Percentiles rank a stretch among this genome's conserved stretches.
Evolutionary conservation across 2,797 vertebrate species (phyloP).

Genomic region (Picus viridis): DNA sequence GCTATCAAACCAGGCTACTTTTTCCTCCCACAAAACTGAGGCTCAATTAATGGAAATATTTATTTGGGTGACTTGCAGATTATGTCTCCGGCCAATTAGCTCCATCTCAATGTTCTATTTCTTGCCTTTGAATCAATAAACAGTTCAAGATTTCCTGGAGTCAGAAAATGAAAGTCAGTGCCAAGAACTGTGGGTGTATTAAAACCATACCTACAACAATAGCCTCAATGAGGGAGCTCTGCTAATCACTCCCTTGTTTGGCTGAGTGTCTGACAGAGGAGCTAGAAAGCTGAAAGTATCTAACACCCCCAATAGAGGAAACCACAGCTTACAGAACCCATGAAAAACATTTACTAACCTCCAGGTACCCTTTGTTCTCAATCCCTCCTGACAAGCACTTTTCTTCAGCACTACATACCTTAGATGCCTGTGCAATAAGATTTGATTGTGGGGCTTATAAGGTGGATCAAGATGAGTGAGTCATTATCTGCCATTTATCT

Average conservation of each 20-base stretch:
- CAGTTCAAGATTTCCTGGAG: slow-evolving; percentile 79
- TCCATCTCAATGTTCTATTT: slow-evolving; percentile 73
- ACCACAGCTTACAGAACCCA: slow-evolving; percentile 70
- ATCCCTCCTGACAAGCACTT: slow-evolving; percentile 60
- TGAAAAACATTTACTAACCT: slow-evolving; percentile 77
- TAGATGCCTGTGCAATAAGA: slow-evolving; percentile 73
- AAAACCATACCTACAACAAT: slow-evolving; percentile 80
- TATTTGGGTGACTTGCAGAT: slow-evolving; percentile 70
- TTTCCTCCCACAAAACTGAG: slow-evolving; percentile 24
- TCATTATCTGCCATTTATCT: slow-evolving; percentile 74
- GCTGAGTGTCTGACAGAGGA: slow-evolving; percentile 57
- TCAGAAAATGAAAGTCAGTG: slow-evolving; percentile 63
- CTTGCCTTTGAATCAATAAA: slow-evolving; percentile 78
- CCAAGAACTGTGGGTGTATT: slow-evolving; percentile 77
- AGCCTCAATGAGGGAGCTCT: slow-evolving; percentile 60
- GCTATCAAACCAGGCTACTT: neutral
- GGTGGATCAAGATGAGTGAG: slow-evolving; percentile 64
- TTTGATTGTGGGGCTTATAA: slow-evolving; percentile 64
- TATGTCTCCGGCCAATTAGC: slow-evolving; percentile 70
- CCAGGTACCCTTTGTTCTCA: slow-evolving; percentile 78
- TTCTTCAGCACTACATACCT: slow-evolving; percentile 58
- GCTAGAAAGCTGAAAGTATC: slow-evolving; percentile 47
- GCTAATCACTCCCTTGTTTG: slow-evolving; percentile 70
- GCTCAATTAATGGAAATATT: slow-evolving; percentile 74
- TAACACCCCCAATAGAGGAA: slow-evolving; percentile 71